Evolutionary conservation across 2,888 invertebrate species (phyloP).

Genomic region (Chloroclysta siterata): DNA sequence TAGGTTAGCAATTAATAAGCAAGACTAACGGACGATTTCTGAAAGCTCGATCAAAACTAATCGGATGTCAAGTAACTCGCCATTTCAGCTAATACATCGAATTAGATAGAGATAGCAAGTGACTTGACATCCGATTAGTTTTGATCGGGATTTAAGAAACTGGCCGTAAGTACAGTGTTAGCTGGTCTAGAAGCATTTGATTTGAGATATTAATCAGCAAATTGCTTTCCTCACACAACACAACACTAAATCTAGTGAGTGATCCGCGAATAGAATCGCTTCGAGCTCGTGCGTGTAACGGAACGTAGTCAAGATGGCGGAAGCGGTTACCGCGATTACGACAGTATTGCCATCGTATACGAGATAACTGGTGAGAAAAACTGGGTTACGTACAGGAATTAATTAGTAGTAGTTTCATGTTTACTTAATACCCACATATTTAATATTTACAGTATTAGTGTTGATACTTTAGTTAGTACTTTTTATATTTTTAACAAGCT

Average conservation of each 20-base stretch:
- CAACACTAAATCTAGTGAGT: conserved; percentile 23
- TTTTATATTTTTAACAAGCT: too few relatives aligned
- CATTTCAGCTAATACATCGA: too few relatives aligned
- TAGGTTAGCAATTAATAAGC: too few relatives aligned
- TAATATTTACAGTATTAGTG: too few relatives aligned
- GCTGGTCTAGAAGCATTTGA: background rate
- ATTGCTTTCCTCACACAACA: conserved; percentile 4
- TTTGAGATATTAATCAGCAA: conserved; percentile 14
- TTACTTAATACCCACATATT: background rate
- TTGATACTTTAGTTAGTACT: too few relatives aligned
- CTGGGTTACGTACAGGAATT: conserved; percentile 16
- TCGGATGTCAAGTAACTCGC: too few relatives aligned
- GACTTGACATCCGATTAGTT: too few relatives aligned
- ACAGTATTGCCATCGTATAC: conserved; percentile 27
- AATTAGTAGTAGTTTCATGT: background rate
- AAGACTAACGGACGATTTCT: too few relatives aligned
- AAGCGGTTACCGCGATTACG: conserved; percentile 46
- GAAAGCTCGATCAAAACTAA: conserved; percentile 16
- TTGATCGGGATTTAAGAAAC: too few relatives aligned
- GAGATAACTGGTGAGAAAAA: conserved; percentile 17
- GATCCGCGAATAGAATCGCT: conserved; percentile 40
- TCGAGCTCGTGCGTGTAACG: conserved; percentile 57
- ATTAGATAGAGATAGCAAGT: too few relatives aligned
- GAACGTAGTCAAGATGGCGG: conserved; percentile 59
- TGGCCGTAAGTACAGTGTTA: too few relatives aligned